phyloP scores from a whole-genome alignment of 2,888 invertebrate species.

The Ramazzottius varieornatus region DNA sequence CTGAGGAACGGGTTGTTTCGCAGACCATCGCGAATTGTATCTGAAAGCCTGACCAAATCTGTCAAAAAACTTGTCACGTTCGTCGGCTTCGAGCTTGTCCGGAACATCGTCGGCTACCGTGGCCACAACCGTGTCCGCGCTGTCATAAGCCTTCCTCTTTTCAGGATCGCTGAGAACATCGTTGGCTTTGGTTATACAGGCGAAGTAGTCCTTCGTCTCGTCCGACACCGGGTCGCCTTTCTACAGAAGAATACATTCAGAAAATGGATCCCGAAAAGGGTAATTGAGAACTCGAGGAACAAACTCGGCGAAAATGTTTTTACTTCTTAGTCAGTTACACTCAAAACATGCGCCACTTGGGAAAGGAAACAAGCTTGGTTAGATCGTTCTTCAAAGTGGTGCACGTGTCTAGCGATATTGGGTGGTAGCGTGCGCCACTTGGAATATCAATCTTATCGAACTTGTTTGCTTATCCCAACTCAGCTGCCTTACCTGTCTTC shows the following conservation, averaged over 20 bases:
- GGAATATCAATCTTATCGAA: background rate
- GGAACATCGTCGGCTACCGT: constrained; percentile 70
- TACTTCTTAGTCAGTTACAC: no score
- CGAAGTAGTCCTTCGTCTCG: constrained; percentile 66
- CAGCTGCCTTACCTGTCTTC: constrained; percentile 37
- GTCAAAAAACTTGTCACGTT: constrained; percentile 50
- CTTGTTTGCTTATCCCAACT: no score
- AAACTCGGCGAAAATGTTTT: background rate
- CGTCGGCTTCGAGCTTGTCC: constrained; percentile 32
- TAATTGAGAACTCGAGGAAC: background rate
- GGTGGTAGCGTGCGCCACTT: no score
- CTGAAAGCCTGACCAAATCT: constrained; percentile 27
- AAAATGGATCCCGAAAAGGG: background rate
- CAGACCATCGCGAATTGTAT: constrained; percentile 47
- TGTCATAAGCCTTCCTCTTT: constrained; percentile 72
- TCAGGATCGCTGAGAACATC: constrained; percentile 55
- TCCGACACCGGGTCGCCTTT: constrained; percentile 58
- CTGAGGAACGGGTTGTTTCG: constrained; percentile 51
- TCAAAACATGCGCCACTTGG: no score
- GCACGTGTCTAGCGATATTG: no score
- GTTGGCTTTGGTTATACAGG: constrained; percentile 90
- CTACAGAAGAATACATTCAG: constrained; percentile 3
- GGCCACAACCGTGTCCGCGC: constrained; percentile 77
- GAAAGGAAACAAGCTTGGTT: no score
- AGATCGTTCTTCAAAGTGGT: background rate